Evolutionary conservation across 2,888 invertebrate genomes (phyloP).

Genomic region (Lymantria dispar): DNA sequence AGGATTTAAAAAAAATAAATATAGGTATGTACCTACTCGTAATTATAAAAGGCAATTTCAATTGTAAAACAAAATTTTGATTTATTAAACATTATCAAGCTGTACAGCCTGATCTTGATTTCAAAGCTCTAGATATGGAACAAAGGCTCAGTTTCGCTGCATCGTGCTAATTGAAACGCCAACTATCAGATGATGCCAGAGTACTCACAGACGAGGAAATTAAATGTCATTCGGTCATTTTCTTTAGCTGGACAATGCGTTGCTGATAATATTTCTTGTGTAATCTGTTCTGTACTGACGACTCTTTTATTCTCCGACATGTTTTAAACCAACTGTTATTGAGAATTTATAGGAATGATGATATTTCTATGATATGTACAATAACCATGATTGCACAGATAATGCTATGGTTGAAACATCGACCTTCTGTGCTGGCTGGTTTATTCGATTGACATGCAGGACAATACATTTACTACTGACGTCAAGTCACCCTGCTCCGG

Average conservation of each 20-base stretch:
- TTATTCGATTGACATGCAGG: too few species aligned
- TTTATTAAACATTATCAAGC: conserved; percentile 5
- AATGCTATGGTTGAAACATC: too few species aligned
- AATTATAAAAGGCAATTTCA: too few species aligned
- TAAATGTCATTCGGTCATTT: conserved; percentile 76
- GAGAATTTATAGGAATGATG: too few species aligned
- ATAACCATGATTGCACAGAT: too few species aligned
- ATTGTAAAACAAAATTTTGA: too few species aligned
- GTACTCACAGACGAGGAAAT: conserved; percentile 65
- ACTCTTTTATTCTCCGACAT: conserved; percentile 6
- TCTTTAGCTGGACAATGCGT: conserved; percentile 61
- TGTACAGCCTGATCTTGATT: conserved; percentile 28
- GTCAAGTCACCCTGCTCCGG: too few species aligned
- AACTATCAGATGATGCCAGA: conserved; percentile 59
- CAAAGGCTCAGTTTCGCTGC: conserved; percentile 38
- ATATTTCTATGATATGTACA: too few species aligned
- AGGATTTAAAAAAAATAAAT: too few species aligned
- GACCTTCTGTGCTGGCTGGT: too few species aligned
- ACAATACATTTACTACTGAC: too few species aligned
- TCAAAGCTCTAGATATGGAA: conserved; percentile 27
- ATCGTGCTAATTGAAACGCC: conserved; percentile 60
- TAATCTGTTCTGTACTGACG: conserved; percentile 15
- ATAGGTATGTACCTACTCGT: too few species aligned
- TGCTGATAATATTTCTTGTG: conserved; percentile 39
- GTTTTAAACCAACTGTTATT: not conserved